Evolutionary conservation across 1,140 invertebrate genomes (phyloP), one percentile per base, ranked within the genome.

Genomic region (Ceratina calcarata): DNA sequence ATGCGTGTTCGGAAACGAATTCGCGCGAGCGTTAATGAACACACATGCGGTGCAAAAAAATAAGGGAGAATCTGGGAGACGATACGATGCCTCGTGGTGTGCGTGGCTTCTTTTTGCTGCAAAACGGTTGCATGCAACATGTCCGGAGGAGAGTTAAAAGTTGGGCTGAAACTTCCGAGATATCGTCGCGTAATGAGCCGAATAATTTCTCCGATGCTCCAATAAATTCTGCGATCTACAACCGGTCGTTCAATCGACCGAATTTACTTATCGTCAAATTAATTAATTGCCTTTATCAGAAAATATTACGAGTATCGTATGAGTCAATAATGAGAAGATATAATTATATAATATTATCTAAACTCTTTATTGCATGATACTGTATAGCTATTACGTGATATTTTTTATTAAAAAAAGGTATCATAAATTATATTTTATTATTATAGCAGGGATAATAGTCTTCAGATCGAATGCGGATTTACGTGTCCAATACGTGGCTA

Each of bases 11-110:
- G 76, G 76, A 78, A 78, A 71, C 60, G 76, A 78, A 78, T 78
- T 78, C 69, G 68, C 76, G 32, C 27, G 60, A 20, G 32, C 76
- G 76, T 78, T 72, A 78, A 78, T 78, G 76, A 78, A 72, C 70
- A 78, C 76, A 78, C 60, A 72, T 78, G 76, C 70, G 76, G 16
- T 62, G 76, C 76, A 72, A 78, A 74, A 78, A 78, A 78, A 72
- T 78, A 72, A 37, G 68, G 76, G 68, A 72, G 76, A 78, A 78
- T 78, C 76, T 70, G 49, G 16, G 22, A 57, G 37, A 45, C 69
- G 76, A 72, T 71, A 71, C 68, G 69, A 24, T 58, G 16, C 18
- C 20, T 1, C 55, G 13, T n/a, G 22, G 60, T 72, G 45, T 78
- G 68, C 20, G 68, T 64, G 2, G 15, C 3, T 4, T 70, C 72